A percentile compares a stretch with the other conserved stretches of the same genome.
phyloP scores from a whole-genome alignment of 2,888 invertebrate species.

The Parnassius smintheus region DNA sequence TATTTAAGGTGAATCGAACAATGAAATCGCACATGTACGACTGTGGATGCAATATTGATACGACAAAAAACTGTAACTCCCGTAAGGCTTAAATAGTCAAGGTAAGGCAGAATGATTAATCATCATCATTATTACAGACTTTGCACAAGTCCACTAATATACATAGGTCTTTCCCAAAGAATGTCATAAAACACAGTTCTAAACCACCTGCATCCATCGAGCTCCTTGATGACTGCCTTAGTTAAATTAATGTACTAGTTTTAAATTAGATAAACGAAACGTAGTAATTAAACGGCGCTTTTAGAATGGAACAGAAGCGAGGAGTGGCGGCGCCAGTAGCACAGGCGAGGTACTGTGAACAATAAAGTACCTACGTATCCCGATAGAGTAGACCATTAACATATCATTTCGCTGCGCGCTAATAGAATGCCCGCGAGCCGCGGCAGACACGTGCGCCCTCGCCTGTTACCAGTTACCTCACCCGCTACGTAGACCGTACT shows the following conservation, averaged over 20 bases:
- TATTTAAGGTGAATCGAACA: no score
- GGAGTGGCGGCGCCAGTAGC: slow-evolving; percentile 30
- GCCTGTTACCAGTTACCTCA: slow-evolving; percentile 8
- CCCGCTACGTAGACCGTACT: slow-evolving; percentile 24
- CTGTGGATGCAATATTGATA: no score
- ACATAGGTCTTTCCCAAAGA: no score
- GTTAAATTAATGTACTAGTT: slow-evolving; percentile 14
- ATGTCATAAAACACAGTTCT: no score
- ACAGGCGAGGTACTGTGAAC: slow-evolving; percentile 43
- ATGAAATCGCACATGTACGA: no score
- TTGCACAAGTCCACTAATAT: no score
- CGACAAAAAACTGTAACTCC: no score
- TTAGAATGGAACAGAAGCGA: slow-evolving; percentile 21
- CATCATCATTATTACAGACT: no score
- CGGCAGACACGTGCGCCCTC: slow-evolving; percentile 36
- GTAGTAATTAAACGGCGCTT: slow-evolving; percentile 21
- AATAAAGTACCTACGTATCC: slow-evolving; percentile 69
- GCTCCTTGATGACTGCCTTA: background rate
- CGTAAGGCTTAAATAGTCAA: background rate
- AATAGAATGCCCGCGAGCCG: slow-evolving; percentile 60
- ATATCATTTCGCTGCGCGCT: slow-evolving; percentile 63
- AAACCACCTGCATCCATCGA: no score
- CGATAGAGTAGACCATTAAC: slow-evolving; percentile 59
- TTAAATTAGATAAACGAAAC: slow-evolving; percentile 18
- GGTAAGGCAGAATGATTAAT: no score